phyloP scores from a whole-genome alignment of 1,140 invertebrate species.

The Oncopeltus fasciatus region DNA sequence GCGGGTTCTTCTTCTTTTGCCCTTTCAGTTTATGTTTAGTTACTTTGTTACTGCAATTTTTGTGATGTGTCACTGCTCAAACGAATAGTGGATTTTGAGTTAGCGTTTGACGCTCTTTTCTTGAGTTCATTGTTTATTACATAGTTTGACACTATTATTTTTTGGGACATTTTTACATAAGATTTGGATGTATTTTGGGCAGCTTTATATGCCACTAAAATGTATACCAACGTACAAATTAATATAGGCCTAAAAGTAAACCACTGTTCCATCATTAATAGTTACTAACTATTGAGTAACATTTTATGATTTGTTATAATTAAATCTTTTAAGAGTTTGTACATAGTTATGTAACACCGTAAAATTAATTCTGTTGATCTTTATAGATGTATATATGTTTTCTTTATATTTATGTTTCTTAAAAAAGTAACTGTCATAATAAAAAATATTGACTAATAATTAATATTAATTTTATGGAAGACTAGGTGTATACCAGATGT shows the following conservation, averaged over 20 bases:
- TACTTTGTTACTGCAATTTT: background rate
- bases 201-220: background rate
- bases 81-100: background rate
- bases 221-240: constrained; percentile 21
- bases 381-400: constrained; percentile 6
- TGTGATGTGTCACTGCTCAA: constrained; percentile 4
- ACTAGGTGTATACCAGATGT: constrained; percentile 6
- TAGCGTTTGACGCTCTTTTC: no score
- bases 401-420: constrained; percentile 6
- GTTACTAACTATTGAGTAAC: constrained; percentile 2
- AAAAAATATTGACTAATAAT: constrained; percentile 17
- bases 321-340: constrained; percentile 6
- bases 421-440: constrained; percentile 14
- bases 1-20: background rate
- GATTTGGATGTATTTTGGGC: background rate
- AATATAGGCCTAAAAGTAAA: constrained; percentile 22
- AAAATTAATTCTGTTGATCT: constrained; percentile 11
- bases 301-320: background rate
- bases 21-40: constrained; percentile 1
- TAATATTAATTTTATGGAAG: constrained; percentile 17
- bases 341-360: constrained; percentile 13
- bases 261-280: background rate
- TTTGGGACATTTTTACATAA: background rate
- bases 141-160: background rate
- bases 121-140: background rate